These are phyloP conservation scores for Vanessa tameamea DNA, from an alignment of 1,140 invertebrate species.

Conservation along the genomic window DNA sequence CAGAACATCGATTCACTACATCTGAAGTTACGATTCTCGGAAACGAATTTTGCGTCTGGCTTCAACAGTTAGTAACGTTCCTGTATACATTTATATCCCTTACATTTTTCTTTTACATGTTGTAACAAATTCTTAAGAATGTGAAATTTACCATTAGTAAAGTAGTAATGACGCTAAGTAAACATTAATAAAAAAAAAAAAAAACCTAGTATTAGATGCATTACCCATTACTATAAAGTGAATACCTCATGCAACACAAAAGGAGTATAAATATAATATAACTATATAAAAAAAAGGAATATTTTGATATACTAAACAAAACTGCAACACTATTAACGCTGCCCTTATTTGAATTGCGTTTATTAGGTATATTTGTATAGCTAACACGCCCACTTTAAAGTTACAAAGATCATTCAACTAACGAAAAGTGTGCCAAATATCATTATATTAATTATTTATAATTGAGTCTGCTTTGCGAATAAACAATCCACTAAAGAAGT, in stretches of 20 bases:
- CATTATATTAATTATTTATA: slow-evolving; percentile 13
- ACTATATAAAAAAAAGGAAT: too few relatives aligned
- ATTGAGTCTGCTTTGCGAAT: background rate
- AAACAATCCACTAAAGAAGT: background rate
- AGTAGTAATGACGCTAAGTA: too few relatives aligned
- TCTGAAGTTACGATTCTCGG: slow-evolving; percentile 47
- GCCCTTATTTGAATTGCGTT: background rate
- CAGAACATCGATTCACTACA: background rate
- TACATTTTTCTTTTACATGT: background rate
- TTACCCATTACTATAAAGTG: too few relatives aligned
- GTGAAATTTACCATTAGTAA: too few relatives aligned
- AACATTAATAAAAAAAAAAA: too few relatives aligned
- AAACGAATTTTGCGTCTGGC: slow-evolving; percentile 43
- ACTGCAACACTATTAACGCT: background rate
- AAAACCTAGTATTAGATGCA: too few relatives aligned
- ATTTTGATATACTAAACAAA: background rate
- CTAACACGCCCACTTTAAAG: slow-evolving; percentile 9
- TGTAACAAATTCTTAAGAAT: too few relatives aligned
- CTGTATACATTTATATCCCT: slow-evolving; percentile 9
- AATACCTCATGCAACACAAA: too few relatives aligned
- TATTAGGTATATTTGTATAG: slow-evolving; percentile 5
- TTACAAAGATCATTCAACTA: slow-evolving; percentile 19
- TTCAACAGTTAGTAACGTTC: slow-evolving; percentile 13
- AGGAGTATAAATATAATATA: too few relatives aligned
- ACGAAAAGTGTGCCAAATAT: slow-evolving; percentile 19